A percentile compares a stretch with the other conserved stretches of the same genome.
Evolutionary conservation across 2,888 invertebrate genomes (phyloP).

Genomic region (Clivina fossor): DNA sequence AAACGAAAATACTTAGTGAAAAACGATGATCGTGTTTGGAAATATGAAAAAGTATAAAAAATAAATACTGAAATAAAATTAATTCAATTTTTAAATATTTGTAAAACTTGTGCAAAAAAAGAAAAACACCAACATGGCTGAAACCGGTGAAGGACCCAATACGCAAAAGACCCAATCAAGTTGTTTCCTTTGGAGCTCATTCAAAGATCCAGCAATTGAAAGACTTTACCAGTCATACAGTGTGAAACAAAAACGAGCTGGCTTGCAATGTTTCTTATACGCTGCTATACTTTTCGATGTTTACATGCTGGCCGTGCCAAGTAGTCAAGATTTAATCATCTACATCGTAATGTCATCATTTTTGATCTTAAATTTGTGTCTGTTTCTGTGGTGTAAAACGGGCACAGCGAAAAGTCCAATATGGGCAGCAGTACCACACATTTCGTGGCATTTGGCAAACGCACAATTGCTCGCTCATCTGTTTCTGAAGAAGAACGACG

Average conservation of each 20-base stretch:
- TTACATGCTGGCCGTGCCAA: slow-evolving; percentile 62
- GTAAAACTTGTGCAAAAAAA: neutral
- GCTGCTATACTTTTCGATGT: slow-evolving; percentile 67
- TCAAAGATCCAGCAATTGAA: slow-evolving; percentile 66
- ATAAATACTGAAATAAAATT: neutral
- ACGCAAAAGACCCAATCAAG: slow-evolving; percentile 15
- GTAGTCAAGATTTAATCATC: slow-evolving; percentile 53
- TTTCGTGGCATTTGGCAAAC: slow-evolving; percentile 66
- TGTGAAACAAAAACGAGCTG: slow-evolving; percentile 70
- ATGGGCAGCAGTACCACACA: slow-evolving; percentile 64
- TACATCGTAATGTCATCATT: slow-evolving; percentile 50
- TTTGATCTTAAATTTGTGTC: slow-evolving; percentile 49
- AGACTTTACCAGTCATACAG: slow-evolving; percentile 72
- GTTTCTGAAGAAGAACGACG: slow-evolving; percentile 61
- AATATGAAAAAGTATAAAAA: slow-evolving; percentile 26
- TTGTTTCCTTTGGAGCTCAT: slow-evolving; percentile 51
- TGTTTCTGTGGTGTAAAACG: slow-evolving; percentile 51
- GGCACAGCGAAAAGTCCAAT: slow-evolving; percentile 46
- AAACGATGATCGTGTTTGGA: slow-evolving; percentile 17
- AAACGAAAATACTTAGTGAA: too few relatives aligned
- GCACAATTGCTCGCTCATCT: slow-evolving; percentile 64
- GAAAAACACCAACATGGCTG: slow-evolving; percentile 14
- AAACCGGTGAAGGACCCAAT: slow-evolving; percentile 18
- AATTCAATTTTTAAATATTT: neutral
- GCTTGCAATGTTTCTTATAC: slow-evolving; percentile 68